Evolutionary conservation across 2,888 invertebrate genomes (phyloP).

Genomic region (Acanthosepion esculentum): DNA sequence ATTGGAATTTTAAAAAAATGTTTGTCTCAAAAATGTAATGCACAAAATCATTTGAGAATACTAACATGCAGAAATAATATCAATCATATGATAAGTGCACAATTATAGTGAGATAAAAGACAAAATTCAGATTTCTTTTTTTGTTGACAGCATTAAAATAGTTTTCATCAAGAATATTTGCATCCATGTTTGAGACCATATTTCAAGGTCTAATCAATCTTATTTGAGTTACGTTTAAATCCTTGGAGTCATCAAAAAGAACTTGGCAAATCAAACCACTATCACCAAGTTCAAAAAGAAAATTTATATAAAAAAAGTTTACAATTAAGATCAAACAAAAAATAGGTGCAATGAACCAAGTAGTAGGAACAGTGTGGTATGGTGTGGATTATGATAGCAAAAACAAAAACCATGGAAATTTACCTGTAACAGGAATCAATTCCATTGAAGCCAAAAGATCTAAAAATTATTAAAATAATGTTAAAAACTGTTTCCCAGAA

Average conservation of each 20-base stretch:
- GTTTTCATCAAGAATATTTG: not conserved
- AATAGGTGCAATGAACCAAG: conserved; percentile 1
- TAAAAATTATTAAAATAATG: conserved; percentile 46
- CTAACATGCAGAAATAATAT: not conserved
- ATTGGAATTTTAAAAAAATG: not conserved
- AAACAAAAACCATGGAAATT: conserved; percentile 43
- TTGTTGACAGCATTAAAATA: not conserved
- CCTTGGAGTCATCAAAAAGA: not conserved
- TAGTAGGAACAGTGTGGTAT: not conserved
- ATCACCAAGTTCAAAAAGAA: not conserved
- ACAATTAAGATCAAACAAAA: not conserved
- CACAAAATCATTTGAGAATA: not conserved
- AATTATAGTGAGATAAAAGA: not conserved
- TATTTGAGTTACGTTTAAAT: not conserved
- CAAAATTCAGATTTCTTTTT: not conserved
- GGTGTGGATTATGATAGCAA: conserved; percentile 33
- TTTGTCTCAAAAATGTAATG: too few species aligned
- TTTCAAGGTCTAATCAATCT: not conserved
- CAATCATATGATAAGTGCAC: not conserved
- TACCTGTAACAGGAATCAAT: conserved; percentile 47
- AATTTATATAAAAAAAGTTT: not conserved
- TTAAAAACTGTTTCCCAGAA: not conserved
- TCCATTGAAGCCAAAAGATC: conserved; percentile 46
- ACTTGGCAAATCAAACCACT: not conserved
- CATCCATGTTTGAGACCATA: not conserved